Conservation (phyloP, 2,888 invertebrate species). For the Sinohyriopsis cumingii region DNA sequence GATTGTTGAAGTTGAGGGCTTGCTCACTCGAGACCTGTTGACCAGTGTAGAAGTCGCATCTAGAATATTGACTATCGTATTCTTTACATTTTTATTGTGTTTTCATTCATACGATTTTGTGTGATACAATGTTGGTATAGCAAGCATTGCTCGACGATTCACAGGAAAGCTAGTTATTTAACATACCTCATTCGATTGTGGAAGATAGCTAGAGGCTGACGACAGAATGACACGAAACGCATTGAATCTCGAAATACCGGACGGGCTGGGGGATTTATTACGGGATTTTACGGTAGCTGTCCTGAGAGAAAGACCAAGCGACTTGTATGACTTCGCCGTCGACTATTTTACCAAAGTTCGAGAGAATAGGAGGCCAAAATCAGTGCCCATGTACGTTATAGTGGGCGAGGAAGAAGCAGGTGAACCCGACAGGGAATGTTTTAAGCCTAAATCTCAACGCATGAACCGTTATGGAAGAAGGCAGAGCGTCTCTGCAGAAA, state of each 20-base stretch:
- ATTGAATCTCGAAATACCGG: constrained; percentile 70
- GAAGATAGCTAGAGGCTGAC: too few species aligned
- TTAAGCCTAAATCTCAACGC: constrained; percentile 64
- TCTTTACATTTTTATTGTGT: too few species aligned
- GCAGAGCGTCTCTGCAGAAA: constrained; percentile 69
- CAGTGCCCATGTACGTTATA: constrained; percentile 71
- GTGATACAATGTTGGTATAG: too few species aligned
- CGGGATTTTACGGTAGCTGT: constrained; percentile 71
- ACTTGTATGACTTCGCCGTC: constrained; percentile 69
- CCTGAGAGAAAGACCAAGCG: constrained; percentile 66
- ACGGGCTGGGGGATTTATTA: constrained; percentile 69
- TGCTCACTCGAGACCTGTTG: too few species aligned
- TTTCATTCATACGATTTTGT: too few species aligned
- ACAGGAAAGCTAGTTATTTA: too few species aligned
- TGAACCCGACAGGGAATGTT: constrained; percentile 66
- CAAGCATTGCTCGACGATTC: too few species aligned
- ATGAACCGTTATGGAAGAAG: constrained; percentile 66
- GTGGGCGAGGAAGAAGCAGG: constrained; percentile 68
- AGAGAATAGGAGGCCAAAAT: constrained; percentile 61
- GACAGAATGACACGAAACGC: too few species aligned
- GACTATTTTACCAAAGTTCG: constrained; percentile 68
- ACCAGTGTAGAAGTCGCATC: too few species aligned
- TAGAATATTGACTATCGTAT: too few species aligned
- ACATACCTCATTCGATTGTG: too few species aligned
- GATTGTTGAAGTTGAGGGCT: too few species aligned